Evolutionary conservation across 2,113 vertebrate genomes (phyloP).

Genomic region (Stegastes partitus): DNA sequence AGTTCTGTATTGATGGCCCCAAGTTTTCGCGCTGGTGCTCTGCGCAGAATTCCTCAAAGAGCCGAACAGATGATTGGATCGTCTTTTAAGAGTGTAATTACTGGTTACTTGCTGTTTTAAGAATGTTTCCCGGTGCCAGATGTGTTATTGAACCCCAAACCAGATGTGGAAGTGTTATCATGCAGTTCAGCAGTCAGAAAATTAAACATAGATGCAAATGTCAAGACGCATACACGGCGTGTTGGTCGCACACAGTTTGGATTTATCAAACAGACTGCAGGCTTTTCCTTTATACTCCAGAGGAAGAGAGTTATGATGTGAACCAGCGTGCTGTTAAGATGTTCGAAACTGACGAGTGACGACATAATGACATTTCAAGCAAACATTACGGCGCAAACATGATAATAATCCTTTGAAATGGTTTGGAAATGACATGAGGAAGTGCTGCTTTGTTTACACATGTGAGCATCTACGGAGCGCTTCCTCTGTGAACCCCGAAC

Average conservation of each 20-base stretch:
- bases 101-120: slow-evolving; percentile 47
- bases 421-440: slow-evolving; percentile 14
- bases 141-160: slow-evolving; percentile 42
- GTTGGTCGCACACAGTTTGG: not conserved
- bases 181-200: slow-evolving; percentile 33
- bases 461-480: slow-evolving; percentile 17
- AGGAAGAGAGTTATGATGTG: not conserved
- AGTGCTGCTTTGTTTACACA: slow-evolving; percentile 40
- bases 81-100: slow-evolving; percentile 51
- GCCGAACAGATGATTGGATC: slow-evolving; percentile 47
- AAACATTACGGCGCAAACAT: slow-evolving; percentile 19
- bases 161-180: slow-evolving; percentile 38
- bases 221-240: not conserved
- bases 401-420: slow-evolving; percentile 27
- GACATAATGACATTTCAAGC: slow-evolving; percentile 12
- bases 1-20: slow-evolving; percentile 67
- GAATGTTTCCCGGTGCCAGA: slow-evolving; percentile 41
- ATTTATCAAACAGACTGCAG: too few relatives aligned
- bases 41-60: slow-evolving; percentile 41
- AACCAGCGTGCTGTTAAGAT: not conserved
- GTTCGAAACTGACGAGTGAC: not conserved
- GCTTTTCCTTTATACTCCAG: not conserved
- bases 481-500: slow-evolving; percentile 42
- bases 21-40: slow-evolving; percentile 58
- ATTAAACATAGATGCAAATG: slow-evolving; percentile 5